Evolutionary conservation across 2,888 invertebrate species (phyloP).

Genomic region (Leptopterna dolabrata): DNA sequence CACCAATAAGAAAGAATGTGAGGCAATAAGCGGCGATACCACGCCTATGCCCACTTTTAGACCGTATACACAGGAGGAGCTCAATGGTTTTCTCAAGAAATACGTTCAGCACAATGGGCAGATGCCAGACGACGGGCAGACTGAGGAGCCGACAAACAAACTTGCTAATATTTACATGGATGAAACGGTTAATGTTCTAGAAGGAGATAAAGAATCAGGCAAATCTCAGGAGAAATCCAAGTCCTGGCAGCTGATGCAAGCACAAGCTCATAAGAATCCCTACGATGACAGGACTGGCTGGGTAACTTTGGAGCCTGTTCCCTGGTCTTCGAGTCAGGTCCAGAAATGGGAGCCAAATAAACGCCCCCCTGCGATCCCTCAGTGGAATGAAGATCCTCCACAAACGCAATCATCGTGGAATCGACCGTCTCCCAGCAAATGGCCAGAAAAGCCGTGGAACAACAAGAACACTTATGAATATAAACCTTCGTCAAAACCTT

Average conservation of each 20-base stretch:
- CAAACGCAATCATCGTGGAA: slow-evolving; percentile 59
- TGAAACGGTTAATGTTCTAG: slow-evolving; percentile 60
- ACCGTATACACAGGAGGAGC: slow-evolving; percentile 68
- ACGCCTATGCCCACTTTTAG: slow-evolving; percentile 67
- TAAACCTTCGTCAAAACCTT: slow-evolving; percentile 62
- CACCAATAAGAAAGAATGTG: slow-evolving; percentile 55
- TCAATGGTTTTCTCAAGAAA: slow-evolving; percentile 62
- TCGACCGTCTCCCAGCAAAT: slow-evolving; percentile 65
- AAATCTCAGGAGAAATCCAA: slow-evolving; percentile 64
- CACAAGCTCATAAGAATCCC: slow-evolving; percentile 69
- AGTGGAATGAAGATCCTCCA: slow-evolving; percentile 61
- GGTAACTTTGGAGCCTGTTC: slow-evolving; percentile 81
- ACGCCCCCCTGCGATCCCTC: slow-evolving; percentile 67
- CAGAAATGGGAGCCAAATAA: slow-evolving; percentile 81
- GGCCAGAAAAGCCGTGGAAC: slow-evolving; percentile 68
- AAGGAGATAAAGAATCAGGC: slow-evolving; percentile 56
- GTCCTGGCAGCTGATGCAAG: slow-evolving; percentile 64
- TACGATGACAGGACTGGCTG: slow-evolving; percentile 80
- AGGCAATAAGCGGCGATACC: slow-evolving; percentile 45
- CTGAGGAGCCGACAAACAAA: slow-evolving; percentile 60
- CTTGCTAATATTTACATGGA: slow-evolving; percentile 63
- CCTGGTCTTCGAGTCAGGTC: slow-evolving; percentile 84
- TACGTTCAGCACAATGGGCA: slow-evolving; percentile 60
- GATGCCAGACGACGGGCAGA: slow-evolving; percentile 26
- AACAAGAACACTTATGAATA: slow-evolving; percentile 66